phyloP scores from a whole-genome alignment of 1,140 invertebrate species.

The Danaus plexippus region DNA sequence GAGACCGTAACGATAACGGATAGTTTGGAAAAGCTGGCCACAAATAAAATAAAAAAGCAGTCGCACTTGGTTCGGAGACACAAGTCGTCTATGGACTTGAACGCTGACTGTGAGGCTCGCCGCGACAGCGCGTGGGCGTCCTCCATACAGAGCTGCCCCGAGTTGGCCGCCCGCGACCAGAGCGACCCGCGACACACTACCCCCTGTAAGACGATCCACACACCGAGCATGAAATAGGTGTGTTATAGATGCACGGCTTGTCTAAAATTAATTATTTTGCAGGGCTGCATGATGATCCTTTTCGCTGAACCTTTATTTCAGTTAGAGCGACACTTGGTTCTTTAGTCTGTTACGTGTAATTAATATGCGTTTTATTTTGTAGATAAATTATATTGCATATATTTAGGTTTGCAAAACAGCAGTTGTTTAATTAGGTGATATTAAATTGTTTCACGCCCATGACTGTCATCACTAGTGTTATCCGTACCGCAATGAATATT shows the following conservation, averaged over 20 bases:
- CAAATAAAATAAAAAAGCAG: too few species aligned
- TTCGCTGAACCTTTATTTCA: too few species aligned
- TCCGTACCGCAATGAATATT: too few species aligned
- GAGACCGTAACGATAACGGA: conserved; percentile 35
- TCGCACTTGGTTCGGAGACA: conserved; percentile 24
- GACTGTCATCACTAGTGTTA: too few species aligned
- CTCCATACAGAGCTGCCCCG: conserved; percentile 47
- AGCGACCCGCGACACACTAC: conserved; percentile 9
- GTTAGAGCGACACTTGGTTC: too few species aligned
- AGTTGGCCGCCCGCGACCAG: conserved; percentile 73
- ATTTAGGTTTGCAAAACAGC: too few species aligned
- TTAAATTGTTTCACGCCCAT: too few species aligned
- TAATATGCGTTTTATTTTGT: too few species aligned
- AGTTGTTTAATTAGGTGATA: too few species aligned
- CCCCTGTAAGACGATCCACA: conserved; percentile 50
- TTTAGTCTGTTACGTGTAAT: too few species aligned
- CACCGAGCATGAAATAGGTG: conserved; percentile 64
- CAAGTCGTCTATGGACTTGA: conserved; percentile 28
- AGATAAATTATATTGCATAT: too few species aligned
- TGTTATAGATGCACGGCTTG: conserved; percentile 38
- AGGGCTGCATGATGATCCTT: too few species aligned
- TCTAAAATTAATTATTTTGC: not conserved
- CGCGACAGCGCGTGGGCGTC: conserved; percentile 16
- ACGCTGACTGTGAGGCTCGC: not conserved
- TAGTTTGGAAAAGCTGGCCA: conserved; percentile 35